Evolutionary conservation across 1,140 invertebrate species (phyloP).

Genomic region (Drosophila pachea): DNA sequence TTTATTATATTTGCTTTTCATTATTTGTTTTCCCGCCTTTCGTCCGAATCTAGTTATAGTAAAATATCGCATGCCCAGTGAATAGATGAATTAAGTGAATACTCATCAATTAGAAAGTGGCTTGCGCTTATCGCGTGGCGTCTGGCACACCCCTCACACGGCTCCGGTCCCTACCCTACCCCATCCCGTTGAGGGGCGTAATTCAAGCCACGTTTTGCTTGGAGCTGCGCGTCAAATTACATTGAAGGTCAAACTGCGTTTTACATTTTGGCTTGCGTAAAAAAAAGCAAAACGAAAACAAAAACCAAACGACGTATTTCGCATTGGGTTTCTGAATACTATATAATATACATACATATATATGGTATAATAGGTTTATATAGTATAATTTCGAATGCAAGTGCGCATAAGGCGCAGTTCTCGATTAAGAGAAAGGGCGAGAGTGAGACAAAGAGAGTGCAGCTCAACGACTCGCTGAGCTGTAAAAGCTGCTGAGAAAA

Average conservation of each 20-base stretch:
- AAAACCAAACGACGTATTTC: conserved; percentile 48
- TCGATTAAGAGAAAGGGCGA: conserved; percentile 56
- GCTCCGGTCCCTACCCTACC: not conserved
- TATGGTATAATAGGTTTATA: conserved; percentile 4
- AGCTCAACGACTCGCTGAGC: not conserved
- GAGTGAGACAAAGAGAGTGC: not conserved
- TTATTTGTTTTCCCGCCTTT: conserved; percentile 25
- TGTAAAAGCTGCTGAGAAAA: conserved; percentile 3
- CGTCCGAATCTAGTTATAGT: conserved; percentile 15
- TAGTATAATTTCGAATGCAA: conserved; percentile 24
- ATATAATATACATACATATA: not conserved
- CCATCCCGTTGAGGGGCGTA: conserved; percentile 3
- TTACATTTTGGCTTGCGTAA: conserved; percentile 42
- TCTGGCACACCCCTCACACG: conserved; percentile 5
- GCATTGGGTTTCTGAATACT: conserved; percentile 50
- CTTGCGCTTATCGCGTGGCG: conserved; percentile 47
- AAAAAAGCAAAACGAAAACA: conserved; percentile 1
- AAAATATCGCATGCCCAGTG: conserved; percentile 46
- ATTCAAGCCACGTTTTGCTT: conserved; percentile 22
- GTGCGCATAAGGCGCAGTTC: conserved; percentile 64
- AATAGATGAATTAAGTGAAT: conserved; percentile 27
- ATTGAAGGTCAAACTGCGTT: conserved; percentile 65
- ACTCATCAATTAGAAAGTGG: conserved; percentile 69
- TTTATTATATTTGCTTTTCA: not conserved
- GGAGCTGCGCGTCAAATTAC: conserved; percentile 60